phyloP scores from a whole-genome alignment of 2,113 vertebrate genomes.

The Cyprinus carpio region DNA sequence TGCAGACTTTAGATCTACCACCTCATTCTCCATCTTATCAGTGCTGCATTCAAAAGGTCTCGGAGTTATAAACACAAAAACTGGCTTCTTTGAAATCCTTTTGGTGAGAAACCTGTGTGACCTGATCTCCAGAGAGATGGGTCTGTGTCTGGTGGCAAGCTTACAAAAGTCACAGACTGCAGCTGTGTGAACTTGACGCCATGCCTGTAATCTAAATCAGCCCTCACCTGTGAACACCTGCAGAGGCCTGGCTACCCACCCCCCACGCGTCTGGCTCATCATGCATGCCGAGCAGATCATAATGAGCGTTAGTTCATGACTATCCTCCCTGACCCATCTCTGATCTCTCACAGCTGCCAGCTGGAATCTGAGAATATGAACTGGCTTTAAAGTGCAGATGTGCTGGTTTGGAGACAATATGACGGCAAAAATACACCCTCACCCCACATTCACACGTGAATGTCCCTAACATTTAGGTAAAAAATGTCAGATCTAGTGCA shows the following conservation, averaged over 20 bases:
- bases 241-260: neutral
- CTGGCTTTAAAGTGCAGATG: constrained; percentile 49
- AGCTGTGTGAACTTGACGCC: constrained; percentile 34
- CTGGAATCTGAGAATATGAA: constrained; percentile 38
- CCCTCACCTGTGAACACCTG: constrained; percentile 44
- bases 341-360: constrained; percentile 50
- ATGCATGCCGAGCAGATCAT: constrained; percentile 19
- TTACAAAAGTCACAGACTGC: constrained; percentile 16
- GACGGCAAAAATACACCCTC: constrained; percentile 5
- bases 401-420: constrained; percentile 19
- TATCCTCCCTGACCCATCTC: constrained; percentile 40
- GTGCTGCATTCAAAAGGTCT: neutral
- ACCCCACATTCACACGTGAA: constrained; percentile 3
- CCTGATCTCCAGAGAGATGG: neutral
- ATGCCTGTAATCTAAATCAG: constrained; percentile 33
- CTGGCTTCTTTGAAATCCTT: neutral
- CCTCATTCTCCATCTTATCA: neutral
- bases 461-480: neutral
- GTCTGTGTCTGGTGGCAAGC: constrained; percentile 15
- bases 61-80: neutral
- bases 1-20: neutral
- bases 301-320: constrained; percentile 36
- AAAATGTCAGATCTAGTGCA: neutral
- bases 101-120: neutral
- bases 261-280: constrained; percentile 6